Evolutionary conservation across 2,797 vertebrate genomes (phyloP).

Genomic region (Halcyon smyrnensis): DNA sequence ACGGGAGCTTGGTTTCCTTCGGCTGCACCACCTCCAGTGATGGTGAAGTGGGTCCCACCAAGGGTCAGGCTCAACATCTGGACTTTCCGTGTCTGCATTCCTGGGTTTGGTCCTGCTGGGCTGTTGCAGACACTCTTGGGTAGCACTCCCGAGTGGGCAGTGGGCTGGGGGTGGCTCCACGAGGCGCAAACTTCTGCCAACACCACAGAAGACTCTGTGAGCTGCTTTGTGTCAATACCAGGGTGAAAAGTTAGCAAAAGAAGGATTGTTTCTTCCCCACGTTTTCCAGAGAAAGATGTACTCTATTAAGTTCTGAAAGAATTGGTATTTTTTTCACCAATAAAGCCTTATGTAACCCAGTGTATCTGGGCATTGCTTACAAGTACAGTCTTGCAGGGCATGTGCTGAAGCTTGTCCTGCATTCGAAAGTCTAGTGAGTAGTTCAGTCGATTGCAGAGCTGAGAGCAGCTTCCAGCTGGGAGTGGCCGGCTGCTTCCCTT

Average conservation of each 20-base stretch:
- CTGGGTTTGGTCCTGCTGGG: not conserved
- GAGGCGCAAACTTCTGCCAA: not conserved
- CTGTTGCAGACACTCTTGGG: not conserved
- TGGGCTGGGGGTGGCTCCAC: not conserved
- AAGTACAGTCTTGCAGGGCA: not conserved
- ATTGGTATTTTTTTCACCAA: accelerated
- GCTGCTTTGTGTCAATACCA: not conserved
- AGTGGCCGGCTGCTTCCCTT: not conserved
- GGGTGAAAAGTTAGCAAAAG: not conserved
- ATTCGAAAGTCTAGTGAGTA: not conserved
- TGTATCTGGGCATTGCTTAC: not conserved
- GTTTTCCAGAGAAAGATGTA: not conserved
- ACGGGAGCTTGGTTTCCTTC: not conserved
- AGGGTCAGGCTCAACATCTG: not conserved
- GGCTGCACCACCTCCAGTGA: not conserved
- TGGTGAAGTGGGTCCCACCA: not conserved
- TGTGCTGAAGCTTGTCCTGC: accelerated
- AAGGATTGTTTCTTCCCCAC: not conserved
- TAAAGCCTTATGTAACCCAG: not conserved
- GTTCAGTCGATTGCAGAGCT: accelerated
- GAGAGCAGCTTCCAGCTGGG: not conserved
- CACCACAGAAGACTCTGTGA: accelerated
- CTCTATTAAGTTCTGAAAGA: not conserved
- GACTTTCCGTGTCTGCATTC: not conserved
- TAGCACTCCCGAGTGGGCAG: not conserved